Evolutionary conservation across 2,113 vertebrate genomes (phyloP), one percentile per base, ranked within the genome.

Genomic region (Sisor rabdophorus): DNA sequence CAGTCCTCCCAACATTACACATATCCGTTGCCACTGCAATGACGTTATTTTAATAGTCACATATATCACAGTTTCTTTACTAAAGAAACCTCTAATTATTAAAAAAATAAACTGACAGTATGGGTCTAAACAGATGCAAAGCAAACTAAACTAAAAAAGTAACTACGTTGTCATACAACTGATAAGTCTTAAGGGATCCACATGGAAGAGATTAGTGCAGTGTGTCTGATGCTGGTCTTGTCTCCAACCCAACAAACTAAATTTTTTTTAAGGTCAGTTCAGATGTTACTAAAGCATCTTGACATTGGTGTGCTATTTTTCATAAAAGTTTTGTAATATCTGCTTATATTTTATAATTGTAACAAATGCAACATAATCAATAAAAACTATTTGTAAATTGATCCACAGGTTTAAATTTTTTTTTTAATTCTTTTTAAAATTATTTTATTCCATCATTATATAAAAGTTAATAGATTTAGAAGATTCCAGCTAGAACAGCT

Each of bases 171-270:
- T 48, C 26, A 64, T n/a, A 67, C n/a, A 22, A 44, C 15, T 58
- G 28, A 76, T 67, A 44, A 65, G 16, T 63, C 61, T 82, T 67
- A 75, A 74, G 26, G 30, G 32, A 69, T 79, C 19, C 68, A 70
- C 22, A 71, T 78, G 69, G 81, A 82, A 84, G 22, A 73, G 44
- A 79, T 83, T 75, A 81, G 22, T 16, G 47, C 55, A 32, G 32
- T 24, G 63, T 36, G 44, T 56, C 52, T 55, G 61, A 67, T 58
- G 61, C 52, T 67, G 61, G 61, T 61, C 74, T 67, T 76, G 17
- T 55, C 36, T 67, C 61, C 61, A 76, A 76, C 67, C n/a, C 52
- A 76, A 52, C 61, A 76, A 74, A 60, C 55, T 73, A 60, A 61
- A 61, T 74, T 61, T 4, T 75, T 75, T 55, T n/a, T 28, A 48